Conservation (phyloP, 2,113 vertebrate genomes). For the Tragelaphus buxtoni region DNA sequence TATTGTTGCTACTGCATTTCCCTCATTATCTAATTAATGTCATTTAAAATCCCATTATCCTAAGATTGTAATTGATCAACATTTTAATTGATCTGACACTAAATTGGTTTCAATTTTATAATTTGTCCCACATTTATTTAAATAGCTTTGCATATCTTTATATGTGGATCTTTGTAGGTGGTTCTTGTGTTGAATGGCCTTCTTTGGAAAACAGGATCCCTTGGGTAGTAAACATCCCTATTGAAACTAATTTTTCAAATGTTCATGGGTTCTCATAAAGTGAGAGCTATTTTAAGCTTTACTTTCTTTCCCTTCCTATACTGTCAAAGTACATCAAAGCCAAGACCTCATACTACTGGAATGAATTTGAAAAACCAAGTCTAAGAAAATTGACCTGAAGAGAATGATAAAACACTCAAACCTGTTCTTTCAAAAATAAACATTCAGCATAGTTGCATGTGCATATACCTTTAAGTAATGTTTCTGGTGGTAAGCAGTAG, state of each 20-base stretch:
- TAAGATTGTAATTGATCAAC: not conserved
- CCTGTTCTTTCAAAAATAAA: not conserved
- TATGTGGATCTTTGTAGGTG: not conserved
- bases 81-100: not conserved
- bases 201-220: not conserved
- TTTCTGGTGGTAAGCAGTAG: not conserved
- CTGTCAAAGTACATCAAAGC: constrained; percentile 34
- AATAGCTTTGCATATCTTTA: not conserved
- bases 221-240: not conserved
- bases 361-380: not conserved
- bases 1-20: not conserved
- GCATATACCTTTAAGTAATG: not conserved
- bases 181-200: not conserved
- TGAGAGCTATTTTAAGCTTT: constrained; percentile 24
- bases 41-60: constrained; percentile 9
- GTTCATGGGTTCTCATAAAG: not conserved
- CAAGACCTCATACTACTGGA: constrained; percentile 12
- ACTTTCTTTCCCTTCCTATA: not conserved
- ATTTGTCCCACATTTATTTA: not conserved
- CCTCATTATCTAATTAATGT: not conserved
- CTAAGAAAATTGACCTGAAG: not conserved
- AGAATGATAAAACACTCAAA: not conserved
- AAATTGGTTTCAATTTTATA: not conserved
- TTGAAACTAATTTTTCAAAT: not conserved
- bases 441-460: not conserved